Evolutionary conservation across 2,797 vertebrate genomes (phyloP).

Genomic region (Karalla daura): DNA sequence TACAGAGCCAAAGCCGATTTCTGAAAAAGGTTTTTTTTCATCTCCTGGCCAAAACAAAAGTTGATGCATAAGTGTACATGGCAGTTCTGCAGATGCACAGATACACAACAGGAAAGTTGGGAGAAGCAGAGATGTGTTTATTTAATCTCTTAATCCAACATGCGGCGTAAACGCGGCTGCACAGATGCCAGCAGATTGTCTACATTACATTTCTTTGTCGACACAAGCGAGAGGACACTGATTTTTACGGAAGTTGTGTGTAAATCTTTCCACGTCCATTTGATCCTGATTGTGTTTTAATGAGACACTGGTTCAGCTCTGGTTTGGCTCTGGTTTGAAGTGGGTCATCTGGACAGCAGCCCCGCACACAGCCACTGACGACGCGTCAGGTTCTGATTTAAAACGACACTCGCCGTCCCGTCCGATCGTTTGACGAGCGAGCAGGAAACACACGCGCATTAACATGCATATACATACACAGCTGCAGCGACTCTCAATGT

Average conservation of each 20-base stretch:
- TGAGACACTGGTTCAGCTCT: not conserved
- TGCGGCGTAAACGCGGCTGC: not conserved
- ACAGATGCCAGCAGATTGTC: not conserved
- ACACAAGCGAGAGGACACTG: not conserved
- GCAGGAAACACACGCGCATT: not conserved
- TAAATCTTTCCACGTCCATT: conserved; percentile 9
- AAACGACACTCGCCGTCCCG: not conserved
- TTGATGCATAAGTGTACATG: not conserved
- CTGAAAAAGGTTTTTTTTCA: not conserved
- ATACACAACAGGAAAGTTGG: not conserved
- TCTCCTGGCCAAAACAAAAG: conserved; percentile 16
- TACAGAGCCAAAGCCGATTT: not conserved
- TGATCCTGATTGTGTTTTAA: conserved; percentile 11
- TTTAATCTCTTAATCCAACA: not conserved
- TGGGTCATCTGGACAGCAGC: conserved; percentile 40
- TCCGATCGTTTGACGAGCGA: conserved; percentile 62
- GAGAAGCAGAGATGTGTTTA: not conserved
- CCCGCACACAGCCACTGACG: not conserved
- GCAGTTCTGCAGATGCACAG: not conserved
- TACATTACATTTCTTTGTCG: not conserved
- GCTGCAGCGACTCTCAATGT: conserved; percentile 4
- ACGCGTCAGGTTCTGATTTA: conserved; percentile 41
- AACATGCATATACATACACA: not conserved
- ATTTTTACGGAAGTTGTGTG: not conserved
- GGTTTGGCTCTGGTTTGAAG: conserved; percentile 21